Base-by-base conservation (phyloP, 2,888 invertebrate genomes). In the Eupithecia insigniata region DNA sequence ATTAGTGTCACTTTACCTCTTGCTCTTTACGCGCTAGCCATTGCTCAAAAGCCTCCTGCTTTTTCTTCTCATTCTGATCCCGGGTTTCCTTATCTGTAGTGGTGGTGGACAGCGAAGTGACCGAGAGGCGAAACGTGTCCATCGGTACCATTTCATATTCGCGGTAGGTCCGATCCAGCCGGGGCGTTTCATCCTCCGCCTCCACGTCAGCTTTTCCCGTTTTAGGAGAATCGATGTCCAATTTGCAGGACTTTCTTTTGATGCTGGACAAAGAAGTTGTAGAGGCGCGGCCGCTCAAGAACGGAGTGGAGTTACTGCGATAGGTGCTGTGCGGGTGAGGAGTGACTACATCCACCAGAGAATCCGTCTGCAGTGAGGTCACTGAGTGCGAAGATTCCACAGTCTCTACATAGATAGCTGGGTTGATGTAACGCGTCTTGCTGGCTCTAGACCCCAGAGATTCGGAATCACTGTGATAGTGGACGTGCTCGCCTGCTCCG, bases 401-500 rank as follows among this genome's bases (percentile, higher is more conserved):
- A 0, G 92, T 90, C 82, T 96, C 96, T 2, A 95, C 92, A 76
- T 93, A 95, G 76, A 96, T 95, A 8, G 96, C 95, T 0, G 96
- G 94, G 83, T 96, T 96, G 68, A 96, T 94, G 80, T 95, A 95
- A 73, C 95, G 93, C 6, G 92, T 91, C 81, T 89, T 93, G 81
- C 91, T 92, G 69, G 91, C 90, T 65, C 87, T 85, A 2, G 93
- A 92, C 0, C 82, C 88, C 30, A 85, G 70, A 0, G 93, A 93
- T 76, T 94, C 94, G 0, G 92, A 91, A 78, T 93, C 94, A 80
- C 93, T 93, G 78, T 91, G 87, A 76, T 89, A 92, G 71, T 91
- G 90, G 34, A 92, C 81, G 72, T 93, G 89, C 79, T 94, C 94
- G 28, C 94, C 94, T 16, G 94, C 92, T 2, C 89, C 94, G 69